phyloP scores from a whole-genome alignment of 2,797 vertebrate species.

The Cyclura pinguis region DNA sequence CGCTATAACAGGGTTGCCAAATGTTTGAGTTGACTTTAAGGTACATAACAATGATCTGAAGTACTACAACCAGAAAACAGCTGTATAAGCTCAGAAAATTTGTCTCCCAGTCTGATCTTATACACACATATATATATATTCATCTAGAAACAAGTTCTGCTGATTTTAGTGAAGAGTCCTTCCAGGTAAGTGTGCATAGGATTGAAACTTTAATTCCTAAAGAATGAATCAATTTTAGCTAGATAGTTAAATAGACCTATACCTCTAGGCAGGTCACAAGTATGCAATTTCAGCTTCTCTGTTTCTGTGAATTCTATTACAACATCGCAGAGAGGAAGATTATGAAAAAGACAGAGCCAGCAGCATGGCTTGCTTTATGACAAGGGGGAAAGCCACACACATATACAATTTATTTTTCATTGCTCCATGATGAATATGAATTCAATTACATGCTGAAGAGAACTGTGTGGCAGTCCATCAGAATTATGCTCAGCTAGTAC shows the following conservation, averaged over 20 bases:
- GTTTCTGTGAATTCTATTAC: conserved; percentile 71
- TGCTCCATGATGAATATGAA: conserved; percentile 76
- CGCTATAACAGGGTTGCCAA: too few relatives aligned
- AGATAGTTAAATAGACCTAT: conserved; percentile 58
- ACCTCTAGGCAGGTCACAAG: conserved; percentile 70
- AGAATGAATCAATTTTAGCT: conserved; percentile 58
- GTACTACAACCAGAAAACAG: neutral
- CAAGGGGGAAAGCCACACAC: conserved; percentile 45
- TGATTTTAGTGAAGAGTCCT: neutral
- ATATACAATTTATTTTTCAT: conserved; percentile 75
- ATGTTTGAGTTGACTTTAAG: too few relatives aligned
- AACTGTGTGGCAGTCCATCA: conserved; percentile 64
- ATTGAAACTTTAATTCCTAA: conserved; percentile 27
- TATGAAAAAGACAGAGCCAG: conserved; percentile 66
- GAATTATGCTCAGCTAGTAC: conserved; percentile 68
- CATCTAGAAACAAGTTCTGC: neutral
- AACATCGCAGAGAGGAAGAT: conserved; percentile 65
- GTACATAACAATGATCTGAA: neutral
- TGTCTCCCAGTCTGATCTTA: neutral
- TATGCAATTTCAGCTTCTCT: conserved; percentile 51
- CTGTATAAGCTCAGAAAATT: neutral
- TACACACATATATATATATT: neutral
- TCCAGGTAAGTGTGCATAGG: neutral
- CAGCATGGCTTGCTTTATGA: conserved; percentile 68
- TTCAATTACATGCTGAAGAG: conserved; percentile 75